Base-by-base conservation (phyloP, 2,888 invertebrate species). In the Campaea margaritaria region DNA sequence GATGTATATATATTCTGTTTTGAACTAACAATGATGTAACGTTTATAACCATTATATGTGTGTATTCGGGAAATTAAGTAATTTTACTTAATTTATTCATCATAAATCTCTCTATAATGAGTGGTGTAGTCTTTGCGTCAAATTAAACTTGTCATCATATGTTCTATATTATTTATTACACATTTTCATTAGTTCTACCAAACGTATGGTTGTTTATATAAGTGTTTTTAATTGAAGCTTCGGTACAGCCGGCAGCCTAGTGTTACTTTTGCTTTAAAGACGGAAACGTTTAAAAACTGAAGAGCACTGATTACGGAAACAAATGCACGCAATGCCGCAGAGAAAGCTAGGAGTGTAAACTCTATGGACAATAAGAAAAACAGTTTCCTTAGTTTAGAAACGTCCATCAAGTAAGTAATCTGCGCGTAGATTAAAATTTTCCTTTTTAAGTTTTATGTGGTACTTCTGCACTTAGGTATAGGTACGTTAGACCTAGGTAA, bases 301-400 rank as follows among this genome's bases (percentile, higher is more conserved):
- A 56, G 39, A 56, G 43, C 53, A 54, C 65, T 76, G 76, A 79
- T 78, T 75, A 72, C 78, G 82, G 82, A 82, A 78, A 75, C 70
- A 63, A 65, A 68, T 68, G 58, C 58, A 65, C 58, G 67, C 69
- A 75, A 74, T 11, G 58, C 15, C 38, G 15, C 28, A 45, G 50
- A 73, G 82, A 83, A 80, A 82, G 78, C 72, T 55, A 69, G n/a
- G n/a, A n/a, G n/a, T n/a, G n/a, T 64, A 64, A 65, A 67, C 64
- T 54, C 59, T 54, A 57, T 63, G 68, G 69, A 73, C 75, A 73
- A 72, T 68, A 64, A 72, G 65, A 73, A 73, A n/a, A 68, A 71
- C 74, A 67, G 65, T 73, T 82, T 84, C 81, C 82, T 78, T 69
- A 74, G 70, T 72, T 83, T 74, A 75, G 72, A 78, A 74, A 75